phyloP scores from a whole-genome alignment of 2,113 vertebrate species.

The Regulus satrapa region DNA sequence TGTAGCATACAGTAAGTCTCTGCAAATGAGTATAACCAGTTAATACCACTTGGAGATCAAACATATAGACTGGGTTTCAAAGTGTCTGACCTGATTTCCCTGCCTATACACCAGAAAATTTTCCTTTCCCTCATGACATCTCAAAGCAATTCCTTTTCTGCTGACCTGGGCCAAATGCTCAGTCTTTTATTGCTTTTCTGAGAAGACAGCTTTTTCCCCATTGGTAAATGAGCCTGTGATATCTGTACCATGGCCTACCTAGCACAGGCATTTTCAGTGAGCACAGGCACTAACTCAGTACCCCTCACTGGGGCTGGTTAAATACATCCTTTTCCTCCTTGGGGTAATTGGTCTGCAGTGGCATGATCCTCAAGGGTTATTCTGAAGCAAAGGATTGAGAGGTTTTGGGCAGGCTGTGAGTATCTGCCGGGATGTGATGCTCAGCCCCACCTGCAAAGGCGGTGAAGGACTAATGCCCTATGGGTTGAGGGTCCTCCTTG shows the following conservation, averaged over 20 bases:
- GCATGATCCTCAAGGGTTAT: background rate
- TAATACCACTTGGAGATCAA: background rate
- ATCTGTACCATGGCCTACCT: background rate
- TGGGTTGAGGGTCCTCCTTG: background rate
- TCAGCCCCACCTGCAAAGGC: background rate
- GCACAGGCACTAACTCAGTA: background rate
- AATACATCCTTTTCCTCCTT: background rate
- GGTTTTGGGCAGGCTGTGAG: background rate
- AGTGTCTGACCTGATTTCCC: background rate
- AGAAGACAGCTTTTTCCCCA: background rate
- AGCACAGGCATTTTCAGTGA: background rate
- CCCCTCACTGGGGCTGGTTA: background rate
- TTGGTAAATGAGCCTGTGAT: background rate
- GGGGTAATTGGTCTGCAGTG: background rate
- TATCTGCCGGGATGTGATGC: background rate
- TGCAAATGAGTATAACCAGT: background rate
- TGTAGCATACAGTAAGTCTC: background rate
- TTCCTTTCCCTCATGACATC: background rate
- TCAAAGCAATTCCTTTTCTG: background rate
- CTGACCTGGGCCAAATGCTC: background rate
- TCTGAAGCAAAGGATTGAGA: background rate
- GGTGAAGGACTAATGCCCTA: background rate
- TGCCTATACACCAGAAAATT: background rate
- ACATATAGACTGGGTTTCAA: background rate
- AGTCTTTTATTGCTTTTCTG: background rate